Conservation (phyloP, 2,113 vertebrate species). For the Labeo rohita region DNA sequence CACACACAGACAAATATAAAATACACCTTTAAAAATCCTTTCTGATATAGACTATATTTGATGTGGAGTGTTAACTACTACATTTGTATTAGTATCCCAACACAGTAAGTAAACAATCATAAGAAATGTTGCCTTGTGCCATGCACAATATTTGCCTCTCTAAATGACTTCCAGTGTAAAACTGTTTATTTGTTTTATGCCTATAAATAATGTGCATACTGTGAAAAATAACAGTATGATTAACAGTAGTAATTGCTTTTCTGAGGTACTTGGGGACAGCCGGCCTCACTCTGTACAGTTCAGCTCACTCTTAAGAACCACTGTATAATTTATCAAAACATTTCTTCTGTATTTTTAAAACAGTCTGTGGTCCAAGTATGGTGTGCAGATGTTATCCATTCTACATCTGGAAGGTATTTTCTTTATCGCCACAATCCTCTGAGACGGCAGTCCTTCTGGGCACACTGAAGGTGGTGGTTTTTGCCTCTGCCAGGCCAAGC, state of each 20-base stretch:
- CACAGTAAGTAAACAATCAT: not conserved
- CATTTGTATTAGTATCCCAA: not conserved
- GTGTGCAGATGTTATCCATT: not conserved
- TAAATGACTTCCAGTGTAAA: not conserved
- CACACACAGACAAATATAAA: not conserved
- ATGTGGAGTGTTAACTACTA: conserved; percentile 18
- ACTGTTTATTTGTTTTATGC: not conserved
- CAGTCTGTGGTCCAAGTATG: not conserved
- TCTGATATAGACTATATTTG: not conserved
- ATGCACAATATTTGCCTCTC: not conserved
- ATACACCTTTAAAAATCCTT: not conserved
- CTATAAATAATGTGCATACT: not conserved
- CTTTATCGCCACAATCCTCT: conserved; percentile 17
- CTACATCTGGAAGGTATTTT: conserved; percentile 40
- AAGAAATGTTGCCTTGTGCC: not conserved
- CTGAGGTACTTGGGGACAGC: not conserved
- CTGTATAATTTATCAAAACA: not conserved
- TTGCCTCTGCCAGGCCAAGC: conserved; percentile 69
- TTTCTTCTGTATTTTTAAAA: not conserved
- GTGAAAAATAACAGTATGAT: conserved; percentile 13
- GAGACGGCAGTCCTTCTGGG: conserved; percentile 6
- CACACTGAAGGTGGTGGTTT: not conserved
- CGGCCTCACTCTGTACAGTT: not conserved
- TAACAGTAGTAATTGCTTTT: not conserved
- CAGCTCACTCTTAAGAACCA: not conserved